A percentile compares a stretch with the other conserved stretches of the same genome.
phyloP scores from a whole-genome alignment of 2,113 vertebrate species.

The Forbesichthys papilliferus region DNA sequence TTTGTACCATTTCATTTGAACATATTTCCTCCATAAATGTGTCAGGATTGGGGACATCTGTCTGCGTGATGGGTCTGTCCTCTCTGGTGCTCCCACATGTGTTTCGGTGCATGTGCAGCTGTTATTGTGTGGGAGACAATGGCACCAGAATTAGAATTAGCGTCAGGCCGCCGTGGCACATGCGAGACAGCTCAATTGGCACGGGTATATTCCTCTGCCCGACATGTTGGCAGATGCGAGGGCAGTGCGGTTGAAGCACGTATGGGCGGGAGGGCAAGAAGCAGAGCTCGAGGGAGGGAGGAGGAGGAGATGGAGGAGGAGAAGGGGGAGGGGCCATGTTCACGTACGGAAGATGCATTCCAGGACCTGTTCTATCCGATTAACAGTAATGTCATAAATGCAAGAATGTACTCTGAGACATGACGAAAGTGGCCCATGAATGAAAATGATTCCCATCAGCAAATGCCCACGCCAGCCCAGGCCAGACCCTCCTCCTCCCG shows the following conservation, averaged over 20 bases:
- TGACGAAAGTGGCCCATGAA: constrained; percentile 59
- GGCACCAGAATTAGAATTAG: constrained; percentile 21
- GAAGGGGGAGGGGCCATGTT: constrained; percentile 54
- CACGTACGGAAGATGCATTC: constrained; percentile 71
- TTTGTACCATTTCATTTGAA: constrained; percentile 38
- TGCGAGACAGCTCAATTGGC: constrained; percentile 13
- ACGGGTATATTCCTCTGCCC: constrained; percentile 18
- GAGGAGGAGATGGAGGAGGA: constrained; percentile 10
- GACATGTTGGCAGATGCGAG: neutral
- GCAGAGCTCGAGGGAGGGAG: constrained; percentile 20
- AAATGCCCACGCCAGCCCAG: constrained; percentile 67
- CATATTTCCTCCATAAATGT: constrained; percentile 43
- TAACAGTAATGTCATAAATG: constrained; percentile 79
- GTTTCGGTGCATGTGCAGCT: constrained; percentile 42
- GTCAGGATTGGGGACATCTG: constrained; percentile 55
- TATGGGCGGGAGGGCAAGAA: constrained; percentile 18
- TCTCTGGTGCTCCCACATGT: constrained; percentile 38
- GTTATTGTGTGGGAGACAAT: constrained; percentile 34
- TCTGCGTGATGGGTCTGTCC: constrained; percentile 41
- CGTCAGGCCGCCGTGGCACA: constrained; percentile 11
- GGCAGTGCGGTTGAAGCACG: constrained; percentile 24
- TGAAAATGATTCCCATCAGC: constrained; percentile 71
- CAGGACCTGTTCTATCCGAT: constrained; percentile 73
- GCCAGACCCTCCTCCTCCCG: constrained; percentile 9
- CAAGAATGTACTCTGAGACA: constrained; percentile 79